Base-by-base conservation (phyloP, 2,888 invertebrate species). In the Plemyria rubiginata region DNA sequence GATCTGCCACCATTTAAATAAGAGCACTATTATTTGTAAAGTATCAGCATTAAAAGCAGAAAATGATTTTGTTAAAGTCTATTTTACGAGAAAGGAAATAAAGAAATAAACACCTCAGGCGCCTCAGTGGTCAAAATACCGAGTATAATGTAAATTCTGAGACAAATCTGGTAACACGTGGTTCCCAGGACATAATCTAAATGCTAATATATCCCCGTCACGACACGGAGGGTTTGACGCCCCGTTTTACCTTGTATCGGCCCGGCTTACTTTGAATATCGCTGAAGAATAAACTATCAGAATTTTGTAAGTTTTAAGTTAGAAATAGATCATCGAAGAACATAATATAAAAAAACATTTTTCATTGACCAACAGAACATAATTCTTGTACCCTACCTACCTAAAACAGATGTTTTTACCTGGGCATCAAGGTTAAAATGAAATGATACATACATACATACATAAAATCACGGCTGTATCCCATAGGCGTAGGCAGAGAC, bases 141-240 rank as follows among this genome's bases (percentile, higher is more conserved):
- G 15, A 55, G 55, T 43, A 32, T 45, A 55, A 60, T 60, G 54
- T 8, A 62, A 53, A 53, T 56, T 38, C 46, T 2, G 16, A 56
- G 61, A 56, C 60, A 69, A 66, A 46, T 53, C 49, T 61, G 73
- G 60, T 76, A 72, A 73, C 82, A 82, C 80, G 82, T 85, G 84
- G 81, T 72, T n/a, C 70, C 69, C 70, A 73, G 79, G 77, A 83
- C 81, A 87, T 87, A 86, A 89, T 89, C 87, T 89, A 89, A 85
- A 89, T 89, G 88, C 87, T 86, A 89, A 89, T 89, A 85, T 79
- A 78, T 84, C 80, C 74, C 73, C 80, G 83, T 83, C 70, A 65
- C 63, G 70, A 67, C 61, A 70, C 70, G 51, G 68, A 29, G 50
- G 50, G 50, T 50, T 45, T 15, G 76, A 75, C 71, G 70, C 61